Conservation (phyloP, 1,140 invertebrate genomes). For the Hylyphantes graminicola region DNA sequence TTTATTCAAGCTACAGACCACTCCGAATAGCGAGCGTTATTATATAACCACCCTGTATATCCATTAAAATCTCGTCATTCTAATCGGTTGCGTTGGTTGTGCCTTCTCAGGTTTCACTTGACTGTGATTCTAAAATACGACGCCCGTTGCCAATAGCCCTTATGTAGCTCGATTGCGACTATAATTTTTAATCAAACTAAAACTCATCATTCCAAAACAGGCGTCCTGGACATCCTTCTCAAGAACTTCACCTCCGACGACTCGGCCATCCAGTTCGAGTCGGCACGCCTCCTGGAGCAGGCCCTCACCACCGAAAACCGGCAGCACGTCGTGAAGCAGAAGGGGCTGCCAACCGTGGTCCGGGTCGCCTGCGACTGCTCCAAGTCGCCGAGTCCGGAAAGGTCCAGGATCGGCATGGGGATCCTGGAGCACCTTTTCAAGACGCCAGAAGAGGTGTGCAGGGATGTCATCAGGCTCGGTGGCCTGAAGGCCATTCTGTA, state of each 20-base stretch:
- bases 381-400: conserved; percentile 64
- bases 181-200: no score
- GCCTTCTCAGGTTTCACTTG: no score
- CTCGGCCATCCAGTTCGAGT: conserved; percentile 81
- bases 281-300: conserved; percentile 90
- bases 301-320: conserved; percentile 95
- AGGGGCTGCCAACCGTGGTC: conserved; percentile 79
- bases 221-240: conserved; percentile 92
- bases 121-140: no score
- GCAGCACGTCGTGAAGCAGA: conserved; percentile 89
- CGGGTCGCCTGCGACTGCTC: conserved; percentile 79
- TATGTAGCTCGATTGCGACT: no score
- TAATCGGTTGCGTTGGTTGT: conserved; percentile 72
- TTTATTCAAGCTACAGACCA: no score
- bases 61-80: no score
- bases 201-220: no score
- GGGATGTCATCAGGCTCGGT: conserved; percentile 74
- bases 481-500: conserved; percentile 83
- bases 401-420: conserved; percentile 93
- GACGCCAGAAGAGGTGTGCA: conserved; percentile 94
- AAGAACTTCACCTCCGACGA: conserved; percentile 77
- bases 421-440: conserved; percentile 98
- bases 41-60: no score
- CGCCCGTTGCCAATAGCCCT: no score
- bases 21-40: no score